Base-by-base conservation (phyloP, 1,140 invertebrate genomes). In the Pristionchus pacificus region DNA sequence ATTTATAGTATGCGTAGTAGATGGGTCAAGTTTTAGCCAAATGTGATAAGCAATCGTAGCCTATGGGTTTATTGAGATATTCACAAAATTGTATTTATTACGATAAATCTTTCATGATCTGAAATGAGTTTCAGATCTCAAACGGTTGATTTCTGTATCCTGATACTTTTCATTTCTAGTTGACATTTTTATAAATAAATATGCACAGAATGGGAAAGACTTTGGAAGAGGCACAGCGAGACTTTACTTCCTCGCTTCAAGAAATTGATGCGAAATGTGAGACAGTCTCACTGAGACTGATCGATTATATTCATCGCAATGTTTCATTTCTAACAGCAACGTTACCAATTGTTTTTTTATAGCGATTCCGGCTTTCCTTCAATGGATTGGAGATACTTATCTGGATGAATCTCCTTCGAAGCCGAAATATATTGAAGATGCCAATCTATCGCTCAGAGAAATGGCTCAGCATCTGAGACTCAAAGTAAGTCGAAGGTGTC, bases 161-260 rank as follows among this genome's bases (percentile, higher is more conserved):
- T 49, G 19, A 49, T 10, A 49, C 19, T 10, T 49, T 49, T 49
- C 38, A 49, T 10, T 60, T 60, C 60, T 10, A 60, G n/a, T 60
- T 60, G 3, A 60, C 28, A 28, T 14, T 28, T 14, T 28, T 66
- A 38, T 66, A 31, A 66, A 38, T 31, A 29, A 25, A 28, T 29
- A 66, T 38, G 65, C 55, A 31, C 10, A 64, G 31, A 31, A 31
- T 29, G 24, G 28, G 6, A 3, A 14, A 49, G 65, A 24, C 29
- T 55, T 38, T 66, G n/a, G 55, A 66, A 66, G 31, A 49, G 38
- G 29, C 65, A 2, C 31, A 66, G 38, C 15, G 55, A 3, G 65
- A 32, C 13, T 66, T 66, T 27, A n/a, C n/a, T 2, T 31, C 2
- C 3, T 66, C 55, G 13, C 2, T 66, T 13, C 19, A 55, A 19